Evolutionary conservation across 1,140 invertebrate genomes (phyloP).

Genomic region (Drosophila rufa): DNA sequence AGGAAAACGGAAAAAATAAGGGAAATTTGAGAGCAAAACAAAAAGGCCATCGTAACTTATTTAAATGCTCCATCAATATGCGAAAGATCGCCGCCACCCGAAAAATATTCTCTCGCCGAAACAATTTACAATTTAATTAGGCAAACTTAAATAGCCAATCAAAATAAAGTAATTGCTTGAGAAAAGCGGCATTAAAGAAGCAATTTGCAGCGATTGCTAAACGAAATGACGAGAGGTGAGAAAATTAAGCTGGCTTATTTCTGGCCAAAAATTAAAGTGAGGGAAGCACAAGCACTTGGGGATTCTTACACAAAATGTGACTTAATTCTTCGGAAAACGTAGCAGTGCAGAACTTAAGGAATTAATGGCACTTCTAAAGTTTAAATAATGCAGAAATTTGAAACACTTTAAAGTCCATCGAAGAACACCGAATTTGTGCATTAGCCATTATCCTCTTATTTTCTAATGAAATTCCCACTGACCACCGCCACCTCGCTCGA

Average conservation of each 20-base stretch:
- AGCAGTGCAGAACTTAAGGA: not conserved
- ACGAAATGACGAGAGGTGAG: constrained; percentile 4
- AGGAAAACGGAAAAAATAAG: not conserved
- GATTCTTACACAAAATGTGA: too few species aligned
- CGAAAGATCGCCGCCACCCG: not conserved
- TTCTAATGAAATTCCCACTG: constrained; percentile 21
- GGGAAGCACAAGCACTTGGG: too few species aligned
- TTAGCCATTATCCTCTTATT: constrained; percentile 26
- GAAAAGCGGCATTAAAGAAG: constrained; percentile 6
- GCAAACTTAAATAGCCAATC: constrained; percentile 45
- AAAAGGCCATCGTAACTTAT: constrained; percentile 10
- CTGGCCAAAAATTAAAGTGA: not conserved
- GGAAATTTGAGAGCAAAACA: constrained; percentile 2
- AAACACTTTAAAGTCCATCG: not conserved
- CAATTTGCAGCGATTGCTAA: constrained; percentile 11
- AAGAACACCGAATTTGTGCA: not conserved
- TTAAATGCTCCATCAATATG: constrained; percentile 38
- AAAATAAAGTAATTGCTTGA: constrained; percentile 44
- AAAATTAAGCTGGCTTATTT: constrained; percentile 8
- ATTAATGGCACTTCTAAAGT: not conserved
- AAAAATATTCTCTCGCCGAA: not conserved
- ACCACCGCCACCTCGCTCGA: not conserved
- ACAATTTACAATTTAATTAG: constrained; percentile 44
- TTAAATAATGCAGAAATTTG: not conserved
- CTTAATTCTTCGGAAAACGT: not conserved